Evolutionary conservation across 2,113 vertebrate genomes (phyloP), one percentile per base, ranked within the genome.

Genomic region (Lagopus muta): DNA sequence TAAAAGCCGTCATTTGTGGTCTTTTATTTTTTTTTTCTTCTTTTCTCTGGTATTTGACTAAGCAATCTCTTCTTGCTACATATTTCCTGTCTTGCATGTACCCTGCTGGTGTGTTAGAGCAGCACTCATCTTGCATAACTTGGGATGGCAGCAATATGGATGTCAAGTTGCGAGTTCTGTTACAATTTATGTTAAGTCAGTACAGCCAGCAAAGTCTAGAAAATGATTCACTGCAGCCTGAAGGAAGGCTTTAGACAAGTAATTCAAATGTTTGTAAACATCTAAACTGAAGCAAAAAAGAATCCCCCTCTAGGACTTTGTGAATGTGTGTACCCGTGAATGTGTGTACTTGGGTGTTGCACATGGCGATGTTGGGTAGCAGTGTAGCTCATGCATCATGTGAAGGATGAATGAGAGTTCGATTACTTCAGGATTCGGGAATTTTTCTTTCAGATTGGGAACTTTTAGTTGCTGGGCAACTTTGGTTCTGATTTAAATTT

Each of bases 391-490:
- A 2, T 48, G 12, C 25, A 17, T 89, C 52, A 57, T 58, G 38
- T 10, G 48, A 80, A 77, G 54, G 43, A 66, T 76, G 89, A 82
- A 73, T 58, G 30, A 89, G 43, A 73, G 58, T 38, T 52, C 13
- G 65, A 40, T 94, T 91, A 66, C 82, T 92, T 91, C 76, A 92
- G 62, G 48, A 47, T 11, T 57, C 65, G 40, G 45, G 78, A 87
- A 76, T 91, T 95, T 91, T 92, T 57, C 40, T 85, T 93, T 89
- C 40, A 36, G 58, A 62, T 40, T 11, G 40, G 42, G 78, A 60
- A 57, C 30, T 84, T 93, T 60, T 18, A 82, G 70, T 61, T 60
- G 27, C 30, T 85, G 75, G 70, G 85, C 62, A 87, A 54, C 30
- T 82, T 70, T 87, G n/a, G 50, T 89, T 40, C 66, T 24, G 48